Conservation (phyloP, 2,888 invertebrate species). For the Apocheima hispidaria region DNA sequence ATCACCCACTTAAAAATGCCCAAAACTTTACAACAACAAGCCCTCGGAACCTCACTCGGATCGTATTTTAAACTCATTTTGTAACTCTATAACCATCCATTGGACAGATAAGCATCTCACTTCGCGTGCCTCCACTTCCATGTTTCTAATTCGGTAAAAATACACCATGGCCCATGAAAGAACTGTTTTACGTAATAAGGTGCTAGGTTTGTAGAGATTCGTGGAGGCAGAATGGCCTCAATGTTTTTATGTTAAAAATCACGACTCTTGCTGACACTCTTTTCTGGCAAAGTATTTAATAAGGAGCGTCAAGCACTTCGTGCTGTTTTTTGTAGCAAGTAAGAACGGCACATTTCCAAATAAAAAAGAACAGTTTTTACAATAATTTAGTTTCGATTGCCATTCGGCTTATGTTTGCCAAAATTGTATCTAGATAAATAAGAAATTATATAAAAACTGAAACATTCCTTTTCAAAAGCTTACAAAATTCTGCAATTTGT, state of each 20-base stretch:
- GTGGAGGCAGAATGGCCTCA: conserved; percentile 22
- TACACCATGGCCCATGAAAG: conserved; percentile 50
- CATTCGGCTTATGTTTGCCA: no score
- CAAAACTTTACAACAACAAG: conserved; percentile 32
- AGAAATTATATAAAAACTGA: no score
- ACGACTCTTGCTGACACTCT: neutral
- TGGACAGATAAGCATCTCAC: conserved; percentile 80
- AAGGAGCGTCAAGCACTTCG: no score
- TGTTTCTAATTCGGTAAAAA: conserved; percentile 68
- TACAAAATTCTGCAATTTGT: no score
- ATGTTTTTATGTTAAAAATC: conserved; percentile 1
- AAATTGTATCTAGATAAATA: no score
- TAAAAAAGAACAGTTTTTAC: no score
- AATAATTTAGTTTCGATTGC: no score
- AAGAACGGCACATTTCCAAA: no score
- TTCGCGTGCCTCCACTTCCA: conserved; percentile 74
- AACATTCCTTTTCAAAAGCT: no score
- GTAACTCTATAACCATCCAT: conserved; percentile 79
- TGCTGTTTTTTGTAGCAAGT: no score
- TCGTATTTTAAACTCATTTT: conserved; percentile 67
- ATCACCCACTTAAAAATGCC: conserved; percentile 4
- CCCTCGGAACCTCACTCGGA: conserved; percentile 10
- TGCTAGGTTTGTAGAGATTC: conserved; percentile 28
- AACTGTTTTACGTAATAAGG: conserved; percentile 43
- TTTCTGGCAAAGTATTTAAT: no score